Evolutionary conservation across 2,888 invertebrate species (phyloP), one percentile per base, ranked within the genome.

Genomic region (Sminthurides aquaticus): DNA sequence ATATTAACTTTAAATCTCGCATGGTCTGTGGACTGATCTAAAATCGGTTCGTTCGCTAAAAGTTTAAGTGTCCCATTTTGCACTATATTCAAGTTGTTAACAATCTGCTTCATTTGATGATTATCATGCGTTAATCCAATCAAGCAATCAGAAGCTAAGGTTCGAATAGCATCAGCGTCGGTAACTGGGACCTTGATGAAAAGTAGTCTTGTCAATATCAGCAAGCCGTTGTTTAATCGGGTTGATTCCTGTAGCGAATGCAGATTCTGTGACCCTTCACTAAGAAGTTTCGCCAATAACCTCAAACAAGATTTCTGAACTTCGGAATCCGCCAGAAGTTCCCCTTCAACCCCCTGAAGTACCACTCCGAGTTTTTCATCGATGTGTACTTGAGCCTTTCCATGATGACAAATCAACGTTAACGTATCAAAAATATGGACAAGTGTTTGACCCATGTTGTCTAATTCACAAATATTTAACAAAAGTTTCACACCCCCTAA

Each of bases 81-180:
- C 15, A 64, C 64, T 49, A 64, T 59, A 43, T 34, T 58, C 26
- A 64, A 59, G 59, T 64, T 64, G 54, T 59, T 28, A 28, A 64
- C 22, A 26, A 64, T 64, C 90, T 59, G 91, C 91, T 77, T 93
- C 52, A 60, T 64, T 26, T 64, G 64, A 24, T 43, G 18, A 29
- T 64, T 91, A 63, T 91, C 92, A n/a, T 97, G 83, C 0, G 96
- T 91, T 34, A 99, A 82, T 0, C 98, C 98, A 29, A 92, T 91
- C 56, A 98, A 81, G 2, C 95, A 95, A 74, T 90, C 84, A 77
- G 97, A 97, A 0, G 98, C 96, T 75, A 97, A 82, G 2, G 93
- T 92, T 59, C 98, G 84, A 74, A 99, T 88, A 49, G 89, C 87
- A 80, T 99, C 98, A 20, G 98, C 98, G 81, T 98, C 97, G 0